A percentile compares a stretch with the other conserved stretches of the same genome.
Conservation (phyloP, 1,140 invertebrate species). For the Drosophila miranda region DNA sequence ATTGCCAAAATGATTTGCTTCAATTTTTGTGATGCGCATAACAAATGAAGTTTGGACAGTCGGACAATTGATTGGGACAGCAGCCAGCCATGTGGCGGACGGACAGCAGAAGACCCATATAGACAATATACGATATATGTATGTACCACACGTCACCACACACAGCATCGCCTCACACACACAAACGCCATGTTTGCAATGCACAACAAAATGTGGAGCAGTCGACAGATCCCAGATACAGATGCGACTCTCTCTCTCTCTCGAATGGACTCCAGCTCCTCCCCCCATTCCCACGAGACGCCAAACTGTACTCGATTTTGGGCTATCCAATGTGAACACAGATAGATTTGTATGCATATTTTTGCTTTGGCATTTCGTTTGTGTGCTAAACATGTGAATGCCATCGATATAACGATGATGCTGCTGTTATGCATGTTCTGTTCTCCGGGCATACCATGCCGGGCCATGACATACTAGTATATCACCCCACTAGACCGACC, state of each 20-base stretch:
- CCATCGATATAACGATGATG: slow-evolving; percentile 71
- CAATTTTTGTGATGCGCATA: slow-evolving; percentile 80
- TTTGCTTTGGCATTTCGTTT: slow-evolving; percentile 77
- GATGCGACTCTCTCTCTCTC: slow-evolving; percentile 46
- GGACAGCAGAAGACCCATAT: slow-evolving; percentile 44
- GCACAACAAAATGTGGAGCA: slow-evolving; percentile 78
- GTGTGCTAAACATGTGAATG: slow-evolving; percentile 78
- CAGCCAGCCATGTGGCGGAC: slow-evolving; percentile 31
- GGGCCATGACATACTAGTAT: neutral
- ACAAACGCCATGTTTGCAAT: slow-evolving; percentile 63
- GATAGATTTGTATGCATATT: slow-evolving; percentile 77
- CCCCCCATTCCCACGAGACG: no score
- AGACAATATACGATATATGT: slow-evolving; percentile 60
- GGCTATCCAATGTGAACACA: slow-evolving; percentile 62
- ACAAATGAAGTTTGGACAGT: slow-evolving; percentile 80
- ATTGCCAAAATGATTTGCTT: slow-evolving; percentile 81
- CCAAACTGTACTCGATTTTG: slow-evolving; percentile 52
- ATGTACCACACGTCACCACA: slow-evolving; percentile 34
- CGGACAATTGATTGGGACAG: slow-evolving; percentile 78
- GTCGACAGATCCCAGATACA: slow-evolving; percentile 59
- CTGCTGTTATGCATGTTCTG: slow-evolving; percentile 54
- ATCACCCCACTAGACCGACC: neutral
- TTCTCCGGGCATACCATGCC: neutral
- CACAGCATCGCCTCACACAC: slow-evolving; percentile 20
- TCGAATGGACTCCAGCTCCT: slow-evolving; percentile 25